Percentiles rank a stretch among this genome's conserved stretches.
Evolutionary conservation across 2,888 invertebrate species (phyloP).

Genomic region (Carcina quercana): DNA sequence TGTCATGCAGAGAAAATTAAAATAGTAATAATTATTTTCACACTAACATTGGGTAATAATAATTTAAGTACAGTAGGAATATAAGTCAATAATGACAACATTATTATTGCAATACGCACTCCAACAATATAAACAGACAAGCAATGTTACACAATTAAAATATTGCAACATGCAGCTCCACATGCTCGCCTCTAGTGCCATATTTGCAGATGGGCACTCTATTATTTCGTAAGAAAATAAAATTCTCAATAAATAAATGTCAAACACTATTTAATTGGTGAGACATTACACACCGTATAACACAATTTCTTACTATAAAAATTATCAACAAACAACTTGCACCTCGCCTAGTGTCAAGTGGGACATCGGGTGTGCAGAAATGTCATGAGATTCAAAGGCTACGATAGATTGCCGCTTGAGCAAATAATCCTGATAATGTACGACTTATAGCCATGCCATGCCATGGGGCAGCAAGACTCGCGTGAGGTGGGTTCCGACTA

Average conservation of each 20-base stretch:
- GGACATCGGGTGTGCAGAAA: conserved; percentile 54
- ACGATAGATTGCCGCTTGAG: conserved; percentile 67
- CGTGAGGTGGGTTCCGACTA: conserved; percentile 64
- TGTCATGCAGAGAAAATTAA: conserved; percentile 43
- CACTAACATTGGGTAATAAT: conserved; percentile 13
- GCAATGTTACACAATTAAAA: conserved; percentile 12
- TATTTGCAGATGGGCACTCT: conserved; percentile 72
- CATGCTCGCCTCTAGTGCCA: conserved; percentile 46
- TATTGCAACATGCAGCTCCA: conserved; percentile 37
- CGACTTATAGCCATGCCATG: conserved; percentile 61
- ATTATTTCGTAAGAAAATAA: conserved; percentile 70
- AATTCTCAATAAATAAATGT: conserved; percentile 74
- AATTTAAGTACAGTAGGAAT: conserved; percentile 43
- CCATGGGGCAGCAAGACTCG: too few relatives aligned
- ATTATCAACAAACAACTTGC: conserved; percentile 72
- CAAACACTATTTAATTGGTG: conserved; percentile 68
- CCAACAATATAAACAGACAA: conserved; percentile 4
- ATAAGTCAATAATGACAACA: conserved; percentile 23
- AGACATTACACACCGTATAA: conserved; percentile 67
- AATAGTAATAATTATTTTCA: conserved; percentile 19
- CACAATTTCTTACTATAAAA: conserved; percentile 72
- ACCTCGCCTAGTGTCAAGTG: conserved; percentile 56
- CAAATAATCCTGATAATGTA: conserved; percentile 62
- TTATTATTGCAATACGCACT: conserved; percentile 14
- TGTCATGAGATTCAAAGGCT: conserved; percentile 71